A percentile compares a stretch with the other conserved stretches of the same genome.
Conservation (phyloP, 2,113 vertebrate genomes). For the Elephas maximus region DNA sequence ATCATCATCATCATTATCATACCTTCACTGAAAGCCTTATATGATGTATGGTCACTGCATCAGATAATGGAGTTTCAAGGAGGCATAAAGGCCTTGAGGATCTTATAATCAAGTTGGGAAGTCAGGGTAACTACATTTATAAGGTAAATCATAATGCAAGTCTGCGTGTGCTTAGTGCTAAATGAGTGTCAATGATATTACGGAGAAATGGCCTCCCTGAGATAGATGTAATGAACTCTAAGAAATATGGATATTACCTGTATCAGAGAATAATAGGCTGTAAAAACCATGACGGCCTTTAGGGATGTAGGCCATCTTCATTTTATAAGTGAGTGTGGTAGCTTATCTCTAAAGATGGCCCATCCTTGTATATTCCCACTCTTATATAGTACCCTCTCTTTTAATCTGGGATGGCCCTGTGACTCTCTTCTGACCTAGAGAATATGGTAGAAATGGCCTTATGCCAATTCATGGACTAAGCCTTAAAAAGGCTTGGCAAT, state of each 20-base stretch:
- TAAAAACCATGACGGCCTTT: constrained; percentile 12
- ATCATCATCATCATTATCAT: constrained; percentile 47
- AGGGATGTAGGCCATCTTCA: not conserved
- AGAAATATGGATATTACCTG: constrained; percentile 31
- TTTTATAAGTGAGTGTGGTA: not conserved
- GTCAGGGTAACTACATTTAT: constrained; percentile 70
- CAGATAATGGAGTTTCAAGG: constrained; percentile 71
- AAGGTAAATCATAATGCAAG: constrained; percentile 70
- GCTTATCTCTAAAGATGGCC: not conserved
- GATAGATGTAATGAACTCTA: not conserved
- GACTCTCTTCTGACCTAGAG: not conserved
- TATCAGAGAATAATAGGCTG: constrained; percentile 15
- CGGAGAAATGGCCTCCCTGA: constrained; percentile 36
- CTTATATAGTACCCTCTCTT: not conserved
- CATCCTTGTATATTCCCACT: not conserved
- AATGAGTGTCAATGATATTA: constrained; percentile 58
- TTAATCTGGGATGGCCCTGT: not conserved
- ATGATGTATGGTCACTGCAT: constrained; percentile 59
- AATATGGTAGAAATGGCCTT: not conserved
- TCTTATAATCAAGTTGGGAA: constrained; percentile 66
- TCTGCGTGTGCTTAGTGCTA: constrained; percentile 44
- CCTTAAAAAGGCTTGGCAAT: not conserved
- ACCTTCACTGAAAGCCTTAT: constrained; percentile 42
- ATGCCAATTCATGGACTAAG: not conserved
- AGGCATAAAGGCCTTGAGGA: constrained; percentile 70